Evolutionary conservation across 2,797 vertebrate genomes (phyloP).

Genomic region (Paratrypauchen microcephalus): DNA sequence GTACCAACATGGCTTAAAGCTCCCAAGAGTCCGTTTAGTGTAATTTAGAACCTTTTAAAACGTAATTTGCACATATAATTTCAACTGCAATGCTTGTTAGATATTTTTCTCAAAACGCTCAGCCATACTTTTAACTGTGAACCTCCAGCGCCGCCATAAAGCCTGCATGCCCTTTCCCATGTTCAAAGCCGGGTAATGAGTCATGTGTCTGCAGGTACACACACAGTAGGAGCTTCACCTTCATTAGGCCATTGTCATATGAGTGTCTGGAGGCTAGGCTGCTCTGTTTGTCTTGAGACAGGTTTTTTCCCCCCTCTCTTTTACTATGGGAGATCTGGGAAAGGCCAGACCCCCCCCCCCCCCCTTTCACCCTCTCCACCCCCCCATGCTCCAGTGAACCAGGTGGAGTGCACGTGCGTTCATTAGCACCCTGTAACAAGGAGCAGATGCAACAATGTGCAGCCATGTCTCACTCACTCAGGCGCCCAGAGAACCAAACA

Average conservation of each 20-base stretch:
- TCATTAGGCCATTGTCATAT: conserved; percentile 65
- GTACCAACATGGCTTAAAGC: too few species aligned
- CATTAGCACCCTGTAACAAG: conserved; percentile 84
- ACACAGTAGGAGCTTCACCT: conserved; percentile 37
- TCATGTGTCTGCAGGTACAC: conserved; percentile 18
- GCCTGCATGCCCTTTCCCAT: background rate
- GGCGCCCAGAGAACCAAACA: background rate
- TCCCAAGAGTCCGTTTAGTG: too few species aligned
- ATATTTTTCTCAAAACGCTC: too few species aligned
- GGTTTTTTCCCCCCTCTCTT: conserved; percentile 14
- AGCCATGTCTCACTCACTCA: conserved; percentile 45
- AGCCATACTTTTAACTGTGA: background rate
- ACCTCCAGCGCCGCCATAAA: background rate
- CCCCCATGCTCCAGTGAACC: conserved; percentile 52
- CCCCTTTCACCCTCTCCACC: background rate
- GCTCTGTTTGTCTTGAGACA: conserved; percentile 58
- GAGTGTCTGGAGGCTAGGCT: conserved; percentile 54
- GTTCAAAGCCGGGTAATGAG: background rate
- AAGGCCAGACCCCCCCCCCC: conserved; percentile 56
- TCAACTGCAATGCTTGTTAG: too few species aligned
- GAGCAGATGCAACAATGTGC: conserved; percentile 81
- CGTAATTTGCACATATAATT: too few species aligned
- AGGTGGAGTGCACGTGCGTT: conserved; percentile 79
- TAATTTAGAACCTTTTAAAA: too few species aligned
- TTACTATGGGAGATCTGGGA: conserved; percentile 51